Base-by-base conservation (phyloP, 2,797 vertebrate genomes). In the Parambassis ranga region DNA sequence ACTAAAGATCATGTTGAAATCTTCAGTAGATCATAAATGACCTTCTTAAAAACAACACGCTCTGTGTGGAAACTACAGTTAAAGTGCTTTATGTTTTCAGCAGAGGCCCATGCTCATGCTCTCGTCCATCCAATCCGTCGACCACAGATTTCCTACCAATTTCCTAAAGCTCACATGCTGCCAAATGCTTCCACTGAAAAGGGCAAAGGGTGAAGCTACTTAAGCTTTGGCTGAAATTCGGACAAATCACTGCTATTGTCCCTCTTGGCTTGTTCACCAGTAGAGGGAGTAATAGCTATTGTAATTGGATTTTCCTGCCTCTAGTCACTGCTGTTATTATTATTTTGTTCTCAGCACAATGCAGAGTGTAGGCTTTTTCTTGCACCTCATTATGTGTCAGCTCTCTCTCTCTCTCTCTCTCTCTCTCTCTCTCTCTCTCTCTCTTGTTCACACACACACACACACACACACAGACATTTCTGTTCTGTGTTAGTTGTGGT, bases 271-370 rank as follows among this genome's bases (percentile, higher is more conserved):
- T 66, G 50, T 57, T 70, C 56, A 70, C 84, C 82, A 81, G 77
- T 10, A 82, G 77, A 76, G 81, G 81, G 71, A 75, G 79, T 76
- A 75, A 68, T 37, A 64, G 68, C 68, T 75, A 32, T 57, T 78
- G 68, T 79, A 82, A 87, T 73, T 73, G 65, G 59, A 68, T 75
- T 82, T 81, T 62, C 22, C 37, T 70, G 51, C 67, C 61, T 72
- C 36, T 10, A 56, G 56, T 63, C 67, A 71, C 44, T 75, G 60
- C 57, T 51, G 37, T 67, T 81, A 22, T 73, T 68, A 70, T 70
- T 73, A 75, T 86, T 81, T 80, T 69, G 58, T 47, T 73, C 61
- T 47, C 44, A 73, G 61, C 59, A 79, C 74, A 80, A 72, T 83
- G 75, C 65, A 68, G 58, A 82, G 60, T 50, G 57, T 72, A 42